Base-by-base conservation (phyloP, 2,888 invertebrate genomes). In the Mylabris sibirica region DNA sequence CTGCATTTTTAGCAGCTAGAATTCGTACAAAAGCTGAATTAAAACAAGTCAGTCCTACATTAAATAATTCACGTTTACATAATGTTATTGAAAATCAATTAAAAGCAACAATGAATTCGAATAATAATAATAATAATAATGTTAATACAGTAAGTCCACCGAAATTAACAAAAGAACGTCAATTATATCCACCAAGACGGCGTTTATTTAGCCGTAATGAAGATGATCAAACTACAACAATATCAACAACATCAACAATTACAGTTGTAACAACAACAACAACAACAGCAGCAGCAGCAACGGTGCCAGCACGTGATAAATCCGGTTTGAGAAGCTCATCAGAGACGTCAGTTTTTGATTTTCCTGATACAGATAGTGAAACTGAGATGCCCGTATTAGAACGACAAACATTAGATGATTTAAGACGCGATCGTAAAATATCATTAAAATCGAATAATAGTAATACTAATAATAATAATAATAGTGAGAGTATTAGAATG, bases 11-110 rank as follows among this genome's bases (percentile, higher is more conserved):
- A 65, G 89, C 90, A 4, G 90, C 93, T 12, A 88, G 94, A 79
- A 95, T 95, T 79, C 88, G 95, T 74, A 96, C 95, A 3, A 95
- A 95, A 85, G 95, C 93, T 1, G 95, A 95, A 85, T 85, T 95
- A 53, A 96, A 95, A 84, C 85, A 85, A 76, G 83, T 84, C 1
- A 79, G 79, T 26, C 74, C 79, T 22, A 64, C 74, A 34, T 64
- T 68, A 59, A 75, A 76, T 65, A 72, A 76, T 24, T 60, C 74
- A 26, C 74, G 72, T 34, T 65, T 77, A 6, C 78, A 79, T 57
- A 75, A 74, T 8, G 72, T 77, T 22, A 75, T 78, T 17, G 80
- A 81, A 69, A 78, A 77, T 61, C 77, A 79, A 66, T 71, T 80
- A 88, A 86, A 84, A 79, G 74, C 17, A 12, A 38, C 85, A 30